Evolutionary conservation across 2,888 invertebrate genomes (phyloP).

Genomic region (Acheta domesticus): DNA sequence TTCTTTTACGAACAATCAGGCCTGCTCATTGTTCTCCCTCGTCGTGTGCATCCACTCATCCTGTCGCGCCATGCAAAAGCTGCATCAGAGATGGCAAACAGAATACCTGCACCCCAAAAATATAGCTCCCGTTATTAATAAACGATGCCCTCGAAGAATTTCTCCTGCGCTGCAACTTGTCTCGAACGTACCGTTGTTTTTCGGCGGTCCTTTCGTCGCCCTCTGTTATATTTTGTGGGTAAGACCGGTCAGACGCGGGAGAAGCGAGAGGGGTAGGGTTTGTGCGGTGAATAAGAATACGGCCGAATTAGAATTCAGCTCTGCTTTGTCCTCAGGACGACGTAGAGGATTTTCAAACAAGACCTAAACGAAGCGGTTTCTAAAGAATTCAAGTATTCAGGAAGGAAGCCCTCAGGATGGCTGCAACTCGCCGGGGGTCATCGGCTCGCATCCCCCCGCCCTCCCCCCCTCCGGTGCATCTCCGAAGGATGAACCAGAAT

Average conservation of each 20-base stretch:
- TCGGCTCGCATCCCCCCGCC: background rate
- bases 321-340: background rate
- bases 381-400: conserved; percentile 6
- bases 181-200: background rate
- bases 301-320: background rate
- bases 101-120: background rate
- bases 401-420: no score
- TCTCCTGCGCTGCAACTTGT: background rate
- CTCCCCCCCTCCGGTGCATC: background rate
- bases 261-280: background rate
- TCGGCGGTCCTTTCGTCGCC: background rate
- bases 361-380: background rate
- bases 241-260: background rate
- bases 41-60: no score
- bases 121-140: background rate
- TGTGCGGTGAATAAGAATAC: background rate
- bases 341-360: background rate
- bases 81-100: no score
- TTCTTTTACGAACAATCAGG: no score
- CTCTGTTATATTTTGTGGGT: background rate
- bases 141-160: background rate
- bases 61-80: no score
- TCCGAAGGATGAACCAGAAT: background rate
- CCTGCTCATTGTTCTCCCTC: no score
- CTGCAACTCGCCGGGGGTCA: no score